These are phyloP conservation scores for Drosophila incognita DNA, from an alignment of 2,888 invertebrate genomes.

Conservation along the genomic window DNA sequence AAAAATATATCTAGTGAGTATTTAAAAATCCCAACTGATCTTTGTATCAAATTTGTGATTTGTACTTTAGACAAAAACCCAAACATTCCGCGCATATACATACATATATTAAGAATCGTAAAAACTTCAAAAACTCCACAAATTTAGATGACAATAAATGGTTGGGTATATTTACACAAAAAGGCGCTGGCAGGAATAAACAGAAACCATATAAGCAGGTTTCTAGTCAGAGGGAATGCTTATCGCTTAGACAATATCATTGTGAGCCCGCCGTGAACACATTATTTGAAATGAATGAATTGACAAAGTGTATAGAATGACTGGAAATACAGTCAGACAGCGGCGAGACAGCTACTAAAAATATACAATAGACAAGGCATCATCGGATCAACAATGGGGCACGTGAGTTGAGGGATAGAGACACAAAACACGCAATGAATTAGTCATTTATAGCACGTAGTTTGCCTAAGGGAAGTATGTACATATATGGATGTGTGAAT, in stretches of 20 bases:
- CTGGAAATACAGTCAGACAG: conserved; percentile 47
- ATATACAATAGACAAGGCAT: conserved; percentile 61
- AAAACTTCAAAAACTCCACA: neutral
- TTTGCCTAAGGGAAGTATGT: neutral
- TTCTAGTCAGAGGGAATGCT: conserved; percentile 12
- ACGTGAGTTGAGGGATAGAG: conserved; percentile 25
- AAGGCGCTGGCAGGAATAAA: neutral
- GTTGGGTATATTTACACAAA: neutral
- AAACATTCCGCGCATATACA: conserved; percentile 1
- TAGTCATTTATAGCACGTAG: conserved; percentile 77
- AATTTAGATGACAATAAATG: neutral
- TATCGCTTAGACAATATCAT: conserved; percentile 36
- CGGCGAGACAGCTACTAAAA: conserved; percentile 57
- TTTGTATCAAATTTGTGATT: neutral
- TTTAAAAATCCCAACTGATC: too few relatives aligned
- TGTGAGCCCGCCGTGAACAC: conserved; percentile 25
- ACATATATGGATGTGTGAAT: neutral
- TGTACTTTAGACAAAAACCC: neutral
- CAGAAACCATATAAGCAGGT: conserved; percentile 15
- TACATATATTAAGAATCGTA: neutral
- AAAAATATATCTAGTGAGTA: conserved; percentile 21
- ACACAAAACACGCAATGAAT: conserved; percentile 60
- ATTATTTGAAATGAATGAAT: conserved; percentile 59
- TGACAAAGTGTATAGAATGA: conserved; percentile 48
- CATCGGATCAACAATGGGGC: conserved; percentile 14